Evolutionary conservation across 2,113 vertebrate species (phyloP).

Genomic region (Halcyon senegalensis): DNA sequence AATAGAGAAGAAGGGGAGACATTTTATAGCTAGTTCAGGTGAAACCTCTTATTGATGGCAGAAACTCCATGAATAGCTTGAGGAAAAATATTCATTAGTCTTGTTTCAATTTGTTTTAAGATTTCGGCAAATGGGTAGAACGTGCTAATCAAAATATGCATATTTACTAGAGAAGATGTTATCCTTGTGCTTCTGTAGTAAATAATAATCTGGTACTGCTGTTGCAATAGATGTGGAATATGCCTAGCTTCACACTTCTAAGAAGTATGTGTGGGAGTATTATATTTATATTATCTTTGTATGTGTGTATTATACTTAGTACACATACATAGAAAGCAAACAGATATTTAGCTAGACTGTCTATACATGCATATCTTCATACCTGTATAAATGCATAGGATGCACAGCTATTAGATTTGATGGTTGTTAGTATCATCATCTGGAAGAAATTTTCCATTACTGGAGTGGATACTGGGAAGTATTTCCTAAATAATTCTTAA

Average conservation of each 20-base stretch:
- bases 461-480: neutral
- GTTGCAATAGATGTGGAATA: neutral
- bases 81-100: neutral
- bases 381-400: neutral
- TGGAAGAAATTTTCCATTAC: neutral
- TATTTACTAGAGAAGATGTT: neutral
- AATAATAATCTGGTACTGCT: neutral
- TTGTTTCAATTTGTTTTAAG: neutral
- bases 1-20: neutral
- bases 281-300: neutral
- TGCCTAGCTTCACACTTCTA: neutral
- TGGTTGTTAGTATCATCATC: neutral
- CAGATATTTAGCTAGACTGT: neutral
- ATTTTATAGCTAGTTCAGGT: neutral
- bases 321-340: neutral
- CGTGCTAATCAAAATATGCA: slow-evolving; percentile 11
- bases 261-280: neutral
- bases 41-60: neutral
- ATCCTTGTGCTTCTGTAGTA: neutral
- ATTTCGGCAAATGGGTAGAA: neutral
- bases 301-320: neutral
- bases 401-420: neutral
- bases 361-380: neutral
- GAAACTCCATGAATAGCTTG: neutral
- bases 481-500: neutral